Evolutionary conservation across 2,797 vertebrate genomes (phyloP).

Genomic region (Anguilla megastoma): DNA sequence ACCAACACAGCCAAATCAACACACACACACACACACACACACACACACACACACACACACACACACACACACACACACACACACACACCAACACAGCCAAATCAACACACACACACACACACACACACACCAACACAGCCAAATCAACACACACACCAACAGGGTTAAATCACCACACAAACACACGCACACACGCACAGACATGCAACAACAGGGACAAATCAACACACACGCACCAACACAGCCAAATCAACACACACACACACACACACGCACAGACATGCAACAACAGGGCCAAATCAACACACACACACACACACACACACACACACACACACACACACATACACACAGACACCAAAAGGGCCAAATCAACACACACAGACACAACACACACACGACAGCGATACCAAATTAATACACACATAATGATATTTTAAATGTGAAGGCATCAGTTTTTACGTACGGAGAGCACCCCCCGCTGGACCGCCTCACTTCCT

Average conservation of each 20-base stretch:
- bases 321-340: neutral
- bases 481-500: conserved; percentile 63
- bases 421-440: neutral
- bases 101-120: neutral
- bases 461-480: conserved; percentile 62
- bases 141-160: neutral
- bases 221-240: neutral
- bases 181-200: neutral
- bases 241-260: neutral
- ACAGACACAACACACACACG: no score
- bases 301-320: no score
- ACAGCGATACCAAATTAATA: no score
- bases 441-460: neutral
- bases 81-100: neutral
- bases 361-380: neutral
- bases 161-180: no score
- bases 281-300: no score
- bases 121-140: neutral
- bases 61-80: no score
- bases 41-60: no score
- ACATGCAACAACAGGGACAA: neutral
- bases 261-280: neutral
- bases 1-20: no score
- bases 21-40: no score
- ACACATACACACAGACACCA: no score